Conservation (phyloP, 2,797 vertebrate species). For the Gymnoscopelus microlampas region DNA sequence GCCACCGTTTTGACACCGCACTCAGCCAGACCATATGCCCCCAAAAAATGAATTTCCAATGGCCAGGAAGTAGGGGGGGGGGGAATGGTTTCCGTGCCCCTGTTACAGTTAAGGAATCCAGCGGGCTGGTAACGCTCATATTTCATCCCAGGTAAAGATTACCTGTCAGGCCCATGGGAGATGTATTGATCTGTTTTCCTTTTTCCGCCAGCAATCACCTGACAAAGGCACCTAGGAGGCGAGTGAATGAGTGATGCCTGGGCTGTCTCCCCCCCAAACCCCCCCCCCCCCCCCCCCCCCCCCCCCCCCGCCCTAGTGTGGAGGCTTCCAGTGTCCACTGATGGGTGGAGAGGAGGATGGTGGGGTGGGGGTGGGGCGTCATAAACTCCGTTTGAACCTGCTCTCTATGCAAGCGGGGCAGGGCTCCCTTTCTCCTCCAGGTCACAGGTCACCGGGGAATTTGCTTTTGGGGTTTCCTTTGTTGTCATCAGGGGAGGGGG, state of each 20-base stretch:
- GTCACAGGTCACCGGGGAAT: constrained; percentile 69
- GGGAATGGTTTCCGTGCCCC: constrained; percentile 68
- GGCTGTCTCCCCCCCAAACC: constrained; percentile 65
- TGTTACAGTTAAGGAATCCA: constrained; percentile 86
- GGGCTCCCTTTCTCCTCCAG: constrained; percentile 27
- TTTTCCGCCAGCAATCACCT: constrained; percentile 88
- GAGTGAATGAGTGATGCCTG: constrained; percentile 84
- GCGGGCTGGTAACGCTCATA: constrained; percentile 82
- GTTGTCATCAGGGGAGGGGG: constrained; percentile 30
- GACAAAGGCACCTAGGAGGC: constrained; percentile 86
- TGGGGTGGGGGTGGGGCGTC: constrained; percentile 72
- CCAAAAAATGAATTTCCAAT: constrained; percentile 77
- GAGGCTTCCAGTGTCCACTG: constrained; percentile 74
- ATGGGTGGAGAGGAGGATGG: constrained; percentile 69
- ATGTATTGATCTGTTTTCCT: constrained; percentile 90
- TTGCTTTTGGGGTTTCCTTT: constrained; percentile 39
- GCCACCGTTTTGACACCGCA: constrained; percentile 64
- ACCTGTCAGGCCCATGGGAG: constrained; percentile 87
- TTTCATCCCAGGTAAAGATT: constrained; percentile 89
- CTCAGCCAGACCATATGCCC: constrained; percentile 50
- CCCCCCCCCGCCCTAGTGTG: too few species aligned
- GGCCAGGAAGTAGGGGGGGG: constrained; percentile 66
- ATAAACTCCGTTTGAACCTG: constrained; percentile 82
- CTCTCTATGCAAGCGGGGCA: constrained; percentile 64
- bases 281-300: too few species aligned